Evolutionary conservation across 2,888 invertebrate genomes (phyloP).

Genomic region (Oscheius sp.): DNA sequence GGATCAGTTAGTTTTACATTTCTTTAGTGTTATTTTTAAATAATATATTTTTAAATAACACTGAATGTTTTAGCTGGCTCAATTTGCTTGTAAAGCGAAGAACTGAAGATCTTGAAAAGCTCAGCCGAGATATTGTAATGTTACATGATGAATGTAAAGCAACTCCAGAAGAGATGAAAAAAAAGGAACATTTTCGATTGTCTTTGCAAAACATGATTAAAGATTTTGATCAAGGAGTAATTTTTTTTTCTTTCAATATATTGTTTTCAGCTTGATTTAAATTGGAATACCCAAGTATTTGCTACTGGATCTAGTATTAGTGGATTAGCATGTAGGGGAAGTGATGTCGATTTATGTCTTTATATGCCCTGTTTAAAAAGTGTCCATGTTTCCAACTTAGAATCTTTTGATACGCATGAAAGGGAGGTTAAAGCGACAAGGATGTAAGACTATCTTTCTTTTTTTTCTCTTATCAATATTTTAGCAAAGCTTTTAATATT

Average conservation of each 20-base stretch:
- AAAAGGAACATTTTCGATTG: not conserved
- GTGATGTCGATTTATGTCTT: slow-evolving; percentile 46
- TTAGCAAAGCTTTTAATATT: slow-evolving; percentile 33
- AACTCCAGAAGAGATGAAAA: not conserved
- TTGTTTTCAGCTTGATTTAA: slow-evolving; percentile 1
- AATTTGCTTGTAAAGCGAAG: too few species aligned
- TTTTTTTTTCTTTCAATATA: not conserved
- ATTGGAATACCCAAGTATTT: slow-evolving; percentile 40
- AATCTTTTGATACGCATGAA: too few species aligned
- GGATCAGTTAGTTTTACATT: too few species aligned
- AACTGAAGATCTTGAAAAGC: too few species aligned
- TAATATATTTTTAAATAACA: too few species aligned
- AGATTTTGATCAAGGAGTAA: not conserved
- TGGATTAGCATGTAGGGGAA: slow-evolving; percentile 34
- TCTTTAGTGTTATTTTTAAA: too few species aligned
- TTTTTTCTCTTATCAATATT: not conserved
- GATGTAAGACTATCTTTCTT: not conserved
- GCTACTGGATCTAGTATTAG: slow-evolving; percentile 43
- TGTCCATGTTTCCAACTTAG: too few species aligned
- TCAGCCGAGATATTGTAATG: too few species aligned
- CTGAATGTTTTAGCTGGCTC: too few species aligned
- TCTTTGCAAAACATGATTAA: not conserved
- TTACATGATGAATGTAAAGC: not conserved
- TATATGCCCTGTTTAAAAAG: too few species aligned
- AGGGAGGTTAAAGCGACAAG: too few species aligned